Evolutionary conservation across 2,797 vertebrate species (phyloP).

Genomic region (Hoplostethus mediterraneus): DNA sequence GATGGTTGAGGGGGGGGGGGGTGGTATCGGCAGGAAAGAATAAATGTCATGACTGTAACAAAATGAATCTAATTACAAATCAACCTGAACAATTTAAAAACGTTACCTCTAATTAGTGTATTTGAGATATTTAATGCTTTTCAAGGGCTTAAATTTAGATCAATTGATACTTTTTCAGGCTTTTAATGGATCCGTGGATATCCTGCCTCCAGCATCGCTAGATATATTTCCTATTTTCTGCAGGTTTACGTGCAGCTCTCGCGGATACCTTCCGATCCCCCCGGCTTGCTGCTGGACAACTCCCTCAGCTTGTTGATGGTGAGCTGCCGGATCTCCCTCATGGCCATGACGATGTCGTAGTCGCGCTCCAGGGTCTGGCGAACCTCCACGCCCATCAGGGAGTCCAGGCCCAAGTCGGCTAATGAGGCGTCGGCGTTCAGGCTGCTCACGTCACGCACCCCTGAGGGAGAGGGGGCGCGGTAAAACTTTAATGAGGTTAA

Average conservation of each 20-base stretch:
- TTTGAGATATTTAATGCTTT: too few species aligned
- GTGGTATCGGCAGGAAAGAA: neutral
- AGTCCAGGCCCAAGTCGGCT: slow-evolving; percentile 95
- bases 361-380: slow-evolving; percentile 95
- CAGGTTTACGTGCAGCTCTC: neutral
- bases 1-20: slow-evolving; percentile 23
- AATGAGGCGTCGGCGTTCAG: slow-evolving; percentile 90
- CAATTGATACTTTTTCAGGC: too few species aligned
- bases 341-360: slow-evolving; percentile 91
- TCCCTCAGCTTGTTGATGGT: slow-evolving; percentile 91
- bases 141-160: too few species aligned
- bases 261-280: slow-evolving; percentile 73
- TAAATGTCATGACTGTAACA: too few species aligned
- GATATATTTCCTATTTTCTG: too few species aligned
- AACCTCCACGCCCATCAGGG: slow-evolving; percentile 97
- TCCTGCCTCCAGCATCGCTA: too few species aligned
- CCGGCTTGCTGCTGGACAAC: slow-evolving; percentile 81
- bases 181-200: too few species aligned
- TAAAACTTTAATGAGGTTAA: neutral
- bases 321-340: slow-evolving; percentile 93
- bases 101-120: too few species aligned
- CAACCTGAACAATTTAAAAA: too few species aligned
- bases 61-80: too few species aligned
- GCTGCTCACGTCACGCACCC: slow-evolving; percentile 89
- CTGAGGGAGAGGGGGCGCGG: slow-evolving; percentile 67